Evolutionary conservation across 2,113 vertebrate species (phyloP).

Genomic region (Sinosuthora webbiana): DNA sequence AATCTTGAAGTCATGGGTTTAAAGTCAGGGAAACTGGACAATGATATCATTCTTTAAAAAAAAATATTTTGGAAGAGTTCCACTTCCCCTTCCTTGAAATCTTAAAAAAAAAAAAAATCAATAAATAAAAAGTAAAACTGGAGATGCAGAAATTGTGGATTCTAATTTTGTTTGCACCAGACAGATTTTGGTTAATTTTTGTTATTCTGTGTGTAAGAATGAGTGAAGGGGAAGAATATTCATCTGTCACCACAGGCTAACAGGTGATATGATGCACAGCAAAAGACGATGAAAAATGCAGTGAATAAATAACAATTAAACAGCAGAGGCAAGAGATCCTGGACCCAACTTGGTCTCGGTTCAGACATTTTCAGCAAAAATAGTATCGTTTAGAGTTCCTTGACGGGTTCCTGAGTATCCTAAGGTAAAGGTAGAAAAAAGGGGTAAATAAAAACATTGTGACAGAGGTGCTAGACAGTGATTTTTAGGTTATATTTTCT

Average conservation of each 20-base stretch:
- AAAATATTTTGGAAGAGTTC: background rate
- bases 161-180: background rate
- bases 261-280: background rate
- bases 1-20: background rate
- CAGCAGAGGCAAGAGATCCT: background rate
- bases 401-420: background rate
- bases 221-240: background rate
- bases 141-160: background rate
- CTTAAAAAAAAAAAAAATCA: no score
- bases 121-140: background rate
- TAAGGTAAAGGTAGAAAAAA: background rate
- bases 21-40: background rate
- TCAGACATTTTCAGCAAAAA: background rate
- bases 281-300: background rate
- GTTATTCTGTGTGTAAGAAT: background rate
- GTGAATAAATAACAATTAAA: background rate
- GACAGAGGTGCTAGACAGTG: background rate
- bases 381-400: background rate
- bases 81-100: background rate
- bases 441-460: background rate
- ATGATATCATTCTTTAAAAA: background rate
- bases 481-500: background rate
- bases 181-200: background rate
- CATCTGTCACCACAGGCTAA: background rate
- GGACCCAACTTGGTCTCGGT: background rate